phyloP scores from a whole-genome alignment of 2,113 vertebrate genomes.

The Trachemys scripta region DNA sequence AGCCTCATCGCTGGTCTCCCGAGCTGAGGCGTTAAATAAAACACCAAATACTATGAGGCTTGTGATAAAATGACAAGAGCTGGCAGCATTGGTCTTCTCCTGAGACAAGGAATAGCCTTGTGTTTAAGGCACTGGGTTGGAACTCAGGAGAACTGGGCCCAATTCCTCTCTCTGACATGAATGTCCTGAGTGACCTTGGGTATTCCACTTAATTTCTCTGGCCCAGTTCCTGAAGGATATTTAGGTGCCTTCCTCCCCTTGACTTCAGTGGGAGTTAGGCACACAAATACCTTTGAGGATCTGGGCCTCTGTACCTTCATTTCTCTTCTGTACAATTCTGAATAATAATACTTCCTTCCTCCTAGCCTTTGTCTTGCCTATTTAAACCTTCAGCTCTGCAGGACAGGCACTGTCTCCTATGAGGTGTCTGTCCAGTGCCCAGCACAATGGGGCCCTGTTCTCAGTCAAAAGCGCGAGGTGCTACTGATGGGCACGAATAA shows the following conservation, averaged over 20 bases:
- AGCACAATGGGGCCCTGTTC: neutral
- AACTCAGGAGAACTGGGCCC: neutral
- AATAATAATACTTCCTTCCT: neutral
- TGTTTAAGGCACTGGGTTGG: neutral
- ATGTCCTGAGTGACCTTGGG: neutral
- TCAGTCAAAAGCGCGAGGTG: neutral
- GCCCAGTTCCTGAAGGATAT: neutral
- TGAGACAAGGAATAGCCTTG: neutral
- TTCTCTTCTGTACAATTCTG: neutral
- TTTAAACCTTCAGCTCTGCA: neutral
- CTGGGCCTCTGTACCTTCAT: neutral
- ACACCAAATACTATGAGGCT: neutral
- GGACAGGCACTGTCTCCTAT: neutral
- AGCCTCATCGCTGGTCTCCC: neutral
- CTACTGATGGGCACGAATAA: neutral
- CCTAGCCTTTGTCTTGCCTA: neutral
- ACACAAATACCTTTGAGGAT: neutral
- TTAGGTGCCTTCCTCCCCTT: neutral
- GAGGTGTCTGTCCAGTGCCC: neutral
- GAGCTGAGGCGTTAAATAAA: neutral
- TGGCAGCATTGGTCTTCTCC: neutral
- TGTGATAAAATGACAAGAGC: neutral
- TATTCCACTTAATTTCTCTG: neutral
- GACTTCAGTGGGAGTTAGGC: neutral
- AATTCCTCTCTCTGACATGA: neutral